phyloP scores from a whole-genome alignment of 1,140 invertebrate species.

The Phortica variegata region DNA sequence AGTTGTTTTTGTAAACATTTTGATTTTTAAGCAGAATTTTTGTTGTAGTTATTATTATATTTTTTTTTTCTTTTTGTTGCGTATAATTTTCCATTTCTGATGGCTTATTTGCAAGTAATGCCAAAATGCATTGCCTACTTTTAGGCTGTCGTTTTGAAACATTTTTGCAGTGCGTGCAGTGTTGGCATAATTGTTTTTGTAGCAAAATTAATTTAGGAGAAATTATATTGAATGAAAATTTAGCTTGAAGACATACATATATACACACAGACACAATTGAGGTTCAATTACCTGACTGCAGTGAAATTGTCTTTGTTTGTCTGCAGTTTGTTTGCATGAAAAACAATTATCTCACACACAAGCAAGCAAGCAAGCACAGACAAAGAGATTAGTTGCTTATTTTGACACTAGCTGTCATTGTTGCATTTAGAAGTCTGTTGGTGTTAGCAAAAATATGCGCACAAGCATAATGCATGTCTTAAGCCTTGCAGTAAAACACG shows the following conservation, averaged over 20 bases:
- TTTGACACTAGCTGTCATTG: constrained; percentile 49
- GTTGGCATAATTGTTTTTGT: constrained; percentile 23
- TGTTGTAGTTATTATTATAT: too few species aligned
- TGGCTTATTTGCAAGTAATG: background rate
- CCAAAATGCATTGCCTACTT: background rate
- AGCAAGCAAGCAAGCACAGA: too few species aligned
- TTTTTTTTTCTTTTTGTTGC: background rate
- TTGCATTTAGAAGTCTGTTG: constrained; percentile 31
- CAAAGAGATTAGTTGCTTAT: constrained; percentile 50
- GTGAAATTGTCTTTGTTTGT: constrained; percentile 3
- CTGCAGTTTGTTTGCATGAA: constrained; percentile 3
- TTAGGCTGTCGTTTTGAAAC: constrained; percentile 6
- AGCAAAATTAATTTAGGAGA: too few species aligned
- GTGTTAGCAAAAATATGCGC: too few species aligned
- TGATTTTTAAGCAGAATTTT: too few species aligned
- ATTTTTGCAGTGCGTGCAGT: constrained; percentile 12
- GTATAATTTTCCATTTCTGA: background rate
- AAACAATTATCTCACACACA: constrained; percentile 41
- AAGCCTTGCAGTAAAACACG: too few species aligned
- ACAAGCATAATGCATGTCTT: too few species aligned
- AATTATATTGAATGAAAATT: too few species aligned
- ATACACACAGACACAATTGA: background rate
- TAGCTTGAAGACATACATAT: too few species aligned
- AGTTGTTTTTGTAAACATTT: too few species aligned
- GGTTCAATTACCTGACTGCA: constrained; percentile 26